Evolutionary conservation across 2,797 vertebrate species (phyloP).

Genomic region (Furcifer pardalis): DNA sequence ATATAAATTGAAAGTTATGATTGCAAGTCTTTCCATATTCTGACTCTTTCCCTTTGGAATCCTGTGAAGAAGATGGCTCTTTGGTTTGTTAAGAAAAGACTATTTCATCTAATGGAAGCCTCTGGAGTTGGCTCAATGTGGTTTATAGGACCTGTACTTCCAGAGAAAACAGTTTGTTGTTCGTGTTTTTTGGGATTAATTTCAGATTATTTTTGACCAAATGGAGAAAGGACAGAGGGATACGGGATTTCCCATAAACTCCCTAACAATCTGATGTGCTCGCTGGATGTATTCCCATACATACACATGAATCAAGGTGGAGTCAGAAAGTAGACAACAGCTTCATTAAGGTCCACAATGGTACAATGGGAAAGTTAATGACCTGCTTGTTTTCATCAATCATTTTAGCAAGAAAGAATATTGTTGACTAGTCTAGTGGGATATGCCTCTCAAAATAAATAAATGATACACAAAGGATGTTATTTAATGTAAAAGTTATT

Average conservation of each 20-base stretch:
- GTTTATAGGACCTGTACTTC: background rate
- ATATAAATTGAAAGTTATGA: too few relatives aligned
- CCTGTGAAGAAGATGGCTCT: background rate
- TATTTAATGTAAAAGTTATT: background rate
- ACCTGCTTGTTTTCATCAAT: background rate
- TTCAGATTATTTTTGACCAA: background rate
- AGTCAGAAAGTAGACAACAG: background rate
- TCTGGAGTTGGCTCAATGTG: background rate
- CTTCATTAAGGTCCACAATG: background rate
- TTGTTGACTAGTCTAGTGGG: background rate
- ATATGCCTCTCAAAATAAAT: background rate
- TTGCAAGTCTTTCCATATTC: background rate
- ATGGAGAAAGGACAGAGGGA: background rate
- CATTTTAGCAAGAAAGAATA: too few relatives aligned
- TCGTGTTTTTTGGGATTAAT: background rate
- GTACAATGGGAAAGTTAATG: background rate
- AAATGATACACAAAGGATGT: background rate
- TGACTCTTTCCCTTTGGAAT: background rate
- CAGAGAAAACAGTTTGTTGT: too few relatives aligned
- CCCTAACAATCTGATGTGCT: background rate
- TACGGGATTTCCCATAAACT: background rate
- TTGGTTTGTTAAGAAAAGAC: background rate
- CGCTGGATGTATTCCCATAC: background rate
- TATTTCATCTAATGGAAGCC: background rate
- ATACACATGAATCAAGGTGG: background rate